Evolutionary conservation across 2,113 vertebrate genomes (phyloP), one percentile per base, ranked within the genome.

Genomic region (Dicrurus megarhynchus): DNA sequence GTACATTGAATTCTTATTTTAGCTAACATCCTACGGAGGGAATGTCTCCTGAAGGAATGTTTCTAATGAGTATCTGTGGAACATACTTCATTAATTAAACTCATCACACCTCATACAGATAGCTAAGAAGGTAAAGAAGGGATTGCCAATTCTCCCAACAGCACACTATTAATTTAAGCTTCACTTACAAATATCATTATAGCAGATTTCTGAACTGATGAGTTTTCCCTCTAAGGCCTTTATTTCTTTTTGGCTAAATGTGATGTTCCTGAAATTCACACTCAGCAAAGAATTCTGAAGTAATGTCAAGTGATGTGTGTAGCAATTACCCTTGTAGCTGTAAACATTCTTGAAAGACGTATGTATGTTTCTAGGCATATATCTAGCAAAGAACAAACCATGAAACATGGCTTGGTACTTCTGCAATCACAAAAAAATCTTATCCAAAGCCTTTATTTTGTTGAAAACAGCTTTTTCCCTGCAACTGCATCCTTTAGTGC

Each of bases 1-100:
- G 41, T 61, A 16, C n/a, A 83, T 94, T 61, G 73, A 87, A 85
- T 76, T 87, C 41, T 46, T 85, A 33, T 91, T 93, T 96, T 74
- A 95, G 46, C 41, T 87, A 79, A 56, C 32, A 50, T 83, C 15
- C 74, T 83, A 67, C 19, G 50, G 26, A 26, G 50, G 17, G 13
- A 59, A 32, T 50, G 21, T 69, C 41, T 35, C 84, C 63, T 93
- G 53, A 83, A 95, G 47, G 42, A 69, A 50, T n/a, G 35, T 94
- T 94, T 79, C 61, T 87, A 91, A 94, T 74, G 41, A 59, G 42
- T 80, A 74, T 61, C 87, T 80, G 37, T 74, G 78, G 82, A 91
- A 91, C 16, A 37, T 73, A 76, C 57, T 61, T 91, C 3, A 3
- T 87, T 93, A 94, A 90, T 94, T 85, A 94, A 90, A 77, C n/a